Evolutionary conservation across 2,888 invertebrate species (phyloP), one percentile per base, ranked within the genome.

Genomic region (Euphydryas editha): DNA sequence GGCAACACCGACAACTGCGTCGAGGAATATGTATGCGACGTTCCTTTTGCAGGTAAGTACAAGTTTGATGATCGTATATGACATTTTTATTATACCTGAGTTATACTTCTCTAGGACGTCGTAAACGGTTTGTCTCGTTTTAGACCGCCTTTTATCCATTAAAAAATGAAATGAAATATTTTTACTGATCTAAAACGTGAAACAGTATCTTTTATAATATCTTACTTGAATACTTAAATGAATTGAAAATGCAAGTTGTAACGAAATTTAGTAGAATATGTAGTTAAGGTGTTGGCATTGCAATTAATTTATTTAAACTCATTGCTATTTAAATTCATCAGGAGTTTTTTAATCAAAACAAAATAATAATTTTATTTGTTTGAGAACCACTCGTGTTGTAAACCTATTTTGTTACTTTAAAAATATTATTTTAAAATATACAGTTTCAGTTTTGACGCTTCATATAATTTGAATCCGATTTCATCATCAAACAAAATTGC

Each of bases 21-120:
- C 67, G 97, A 97, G 87, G 97, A 97, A 87, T 97, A 95, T 85
- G 95, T 97, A 73, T 95, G 96, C 69, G 97, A 98, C 84, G 95
- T 96, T 71, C 97, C 97, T 71, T 97, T 97, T 92, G 97, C 97
- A 88, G 97, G 97, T 97, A 89, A 94, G 93, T 92, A 46, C n/a
- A 6, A 18, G 18, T 13, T 46, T 15, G 15, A 46, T 30, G 24
- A 24, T 24, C 17, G 17, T 46, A 15, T 15, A 42, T 10, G 42
- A 36, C 5, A 36, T 42, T n/a, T 44, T 7, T 44, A n/a, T 17
- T 44, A 44, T 47, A 18, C 4, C 17, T 47, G n/a, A 47, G 15
- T 47, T 47, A 24, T 24, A 24, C 24, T 30, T 7, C n/a, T 30
- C 8, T 1, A 30, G 30, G 30, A 30, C 6, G 30, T 30, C 8